A percentile compares a stretch with the other conserved stretches of the same genome.
Evolutionary conservation across 2,797 vertebrate genomes (phyloP).

Genomic region (Parotocinclus haroldoi): DNA sequence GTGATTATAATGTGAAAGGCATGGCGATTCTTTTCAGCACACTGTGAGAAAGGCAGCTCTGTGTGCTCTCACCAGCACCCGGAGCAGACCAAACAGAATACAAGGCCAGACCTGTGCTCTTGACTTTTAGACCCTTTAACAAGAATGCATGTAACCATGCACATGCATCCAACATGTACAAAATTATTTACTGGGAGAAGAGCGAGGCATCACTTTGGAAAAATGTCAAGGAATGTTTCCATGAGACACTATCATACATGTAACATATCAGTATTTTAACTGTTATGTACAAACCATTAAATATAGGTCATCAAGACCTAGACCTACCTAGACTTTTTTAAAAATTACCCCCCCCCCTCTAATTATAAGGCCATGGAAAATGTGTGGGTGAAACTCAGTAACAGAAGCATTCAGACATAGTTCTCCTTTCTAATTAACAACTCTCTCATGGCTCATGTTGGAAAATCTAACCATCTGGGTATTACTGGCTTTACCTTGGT

Average conservation of each 20-base stretch:
- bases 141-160: no score
- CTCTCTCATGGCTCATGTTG: constrained; percentile 26
- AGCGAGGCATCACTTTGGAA: not conserved
- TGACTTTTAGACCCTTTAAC: not conserved
- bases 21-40: constrained; percentile 29
- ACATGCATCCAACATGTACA: no score
- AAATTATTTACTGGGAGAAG: no score
- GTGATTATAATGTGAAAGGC: constrained; percentile 42
- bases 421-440: constrained; percentile 35
- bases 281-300: not conserved
- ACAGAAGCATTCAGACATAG: constrained; percentile 29
- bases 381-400: constrained; percentile 16
- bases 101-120: constrained; percentile 25
- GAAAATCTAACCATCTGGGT: constrained; percentile 37
- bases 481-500: constrained; percentile 21
- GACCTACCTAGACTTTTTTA: no score
- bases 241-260: not conserved
- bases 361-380: constrained; percentile 6
- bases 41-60: constrained; percentile 41
- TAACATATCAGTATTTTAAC: not conserved
- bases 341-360: not conserved
- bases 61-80: constrained; percentile 29
- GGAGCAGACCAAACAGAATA: constrained; percentile 11
- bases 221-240: not conserved
- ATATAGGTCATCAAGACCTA: not conserved